Evolutionary conservation across 2,113 vertebrate genomes (phyloP).

Genomic region (Xenopus borealis): DNA sequence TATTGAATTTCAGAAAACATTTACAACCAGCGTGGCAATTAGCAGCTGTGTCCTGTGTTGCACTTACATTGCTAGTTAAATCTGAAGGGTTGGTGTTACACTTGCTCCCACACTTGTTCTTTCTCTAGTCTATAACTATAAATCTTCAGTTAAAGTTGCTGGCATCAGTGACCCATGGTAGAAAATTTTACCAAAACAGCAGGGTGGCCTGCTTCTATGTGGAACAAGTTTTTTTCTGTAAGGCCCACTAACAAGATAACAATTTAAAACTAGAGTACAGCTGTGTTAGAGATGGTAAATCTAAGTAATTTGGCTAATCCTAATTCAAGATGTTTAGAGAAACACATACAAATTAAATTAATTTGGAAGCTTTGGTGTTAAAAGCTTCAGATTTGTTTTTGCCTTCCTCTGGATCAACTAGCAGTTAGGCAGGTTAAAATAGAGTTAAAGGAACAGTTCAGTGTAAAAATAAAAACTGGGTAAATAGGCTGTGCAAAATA

Average conservation of each 20-base stretch:
- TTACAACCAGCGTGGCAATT: conserved; percentile 3
- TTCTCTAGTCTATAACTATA: conserved; percentile 6
- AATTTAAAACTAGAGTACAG: background rate
- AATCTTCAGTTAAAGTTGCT: background rate
- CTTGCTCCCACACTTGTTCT: background rate
- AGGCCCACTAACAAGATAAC: background rate
- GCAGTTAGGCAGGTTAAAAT: too few species aligned
- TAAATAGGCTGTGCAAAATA: too few species aligned
- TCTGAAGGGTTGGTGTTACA: background rate
- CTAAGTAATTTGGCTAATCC: background rate
- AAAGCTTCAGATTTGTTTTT: too few species aligned
- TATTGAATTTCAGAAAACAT: conserved; percentile 1
- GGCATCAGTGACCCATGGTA: background rate
- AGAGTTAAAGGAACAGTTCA: too few species aligned
- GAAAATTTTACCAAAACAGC: background rate
- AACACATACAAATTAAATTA: background rate
- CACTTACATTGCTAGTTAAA: conserved; percentile 2
- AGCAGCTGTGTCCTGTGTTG: conserved; percentile 11
- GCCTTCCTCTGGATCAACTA: too few species aligned
- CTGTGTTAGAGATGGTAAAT: background rate
- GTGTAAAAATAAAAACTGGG: too few species aligned
- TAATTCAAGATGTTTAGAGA: background rate
- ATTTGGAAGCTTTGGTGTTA: background rate
- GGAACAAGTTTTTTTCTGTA: background rate
- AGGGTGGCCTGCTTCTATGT: background rate